A percentile compares a stretch with the other conserved stretches of the same genome.
Evolutionary conservation across 1,140 invertebrate genomes (phyloP).

Genomic region (Eufriesea mexicana): DNA sequence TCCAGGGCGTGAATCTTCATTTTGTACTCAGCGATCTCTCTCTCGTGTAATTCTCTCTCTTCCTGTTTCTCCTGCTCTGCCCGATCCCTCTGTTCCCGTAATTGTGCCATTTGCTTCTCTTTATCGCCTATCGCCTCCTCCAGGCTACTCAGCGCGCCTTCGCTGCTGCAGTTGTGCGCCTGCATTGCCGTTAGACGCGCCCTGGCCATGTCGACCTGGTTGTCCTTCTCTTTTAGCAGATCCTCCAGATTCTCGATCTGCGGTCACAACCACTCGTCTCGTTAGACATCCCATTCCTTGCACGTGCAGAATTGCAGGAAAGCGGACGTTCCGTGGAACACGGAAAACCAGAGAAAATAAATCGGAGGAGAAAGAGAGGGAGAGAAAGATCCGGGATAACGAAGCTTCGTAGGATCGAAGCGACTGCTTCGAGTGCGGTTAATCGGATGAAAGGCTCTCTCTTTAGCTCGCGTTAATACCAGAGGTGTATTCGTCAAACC

Average conservation of each 20-base stretch:
- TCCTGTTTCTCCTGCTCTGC: constrained; percentile 98
- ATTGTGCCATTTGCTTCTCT: constrained; percentile 96
- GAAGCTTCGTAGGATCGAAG: background rate
- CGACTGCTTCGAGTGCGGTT: background rate
- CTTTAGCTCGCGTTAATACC: background rate
- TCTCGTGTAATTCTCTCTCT: constrained; percentile 95
- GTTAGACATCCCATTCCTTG: background rate
- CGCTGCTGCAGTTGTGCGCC: constrained; percentile 95
- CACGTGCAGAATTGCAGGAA: no score
- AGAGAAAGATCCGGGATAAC: background rate
- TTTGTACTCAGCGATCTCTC: constrained; percentile 97
- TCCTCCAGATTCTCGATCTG: constrained; percentile 99
- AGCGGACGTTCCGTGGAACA: no score
- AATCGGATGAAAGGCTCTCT: background rate
- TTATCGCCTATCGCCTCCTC: constrained; percentile 98
- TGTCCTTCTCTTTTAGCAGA: constrained; percentile 98
- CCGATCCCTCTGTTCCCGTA: constrained; percentile 95
- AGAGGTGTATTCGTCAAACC: background rate
- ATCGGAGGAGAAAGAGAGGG: no score
- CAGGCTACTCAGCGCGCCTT: constrained; percentile 94
- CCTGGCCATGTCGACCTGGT: constrained; percentile 97
- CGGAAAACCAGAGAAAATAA: background rate
- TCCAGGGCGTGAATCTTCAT: constrained; percentile 95
- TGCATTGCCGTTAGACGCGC: constrained; percentile 94
- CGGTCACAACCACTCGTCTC: constrained; percentile 54